These are phyloP conservation scores for Saturnia pavonia DNA, from an alignment of 2,888 invertebrate genomes.

Conservation along the genomic window DNA sequence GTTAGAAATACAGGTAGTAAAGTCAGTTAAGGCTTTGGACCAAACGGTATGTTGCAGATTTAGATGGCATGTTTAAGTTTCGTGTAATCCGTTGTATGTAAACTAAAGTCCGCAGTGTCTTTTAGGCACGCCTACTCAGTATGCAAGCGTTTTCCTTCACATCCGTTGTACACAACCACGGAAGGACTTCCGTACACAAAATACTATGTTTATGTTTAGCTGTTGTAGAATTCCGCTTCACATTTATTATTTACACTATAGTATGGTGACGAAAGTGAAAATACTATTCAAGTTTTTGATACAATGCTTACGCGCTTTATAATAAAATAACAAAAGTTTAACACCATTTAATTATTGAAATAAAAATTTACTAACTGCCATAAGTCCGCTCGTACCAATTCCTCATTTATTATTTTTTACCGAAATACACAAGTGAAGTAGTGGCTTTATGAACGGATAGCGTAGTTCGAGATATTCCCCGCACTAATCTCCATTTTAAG, in stretches of 20 bases:
- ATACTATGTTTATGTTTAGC: conserved; percentile 76
- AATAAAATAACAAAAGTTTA: background rate
- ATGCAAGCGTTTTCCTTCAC: conserved; percentile 80
- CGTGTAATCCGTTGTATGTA: conserved; percentile 76
- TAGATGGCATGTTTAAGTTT: conserved; percentile 77
- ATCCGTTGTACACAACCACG: conserved; percentile 79
- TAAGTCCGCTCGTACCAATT: background rate
- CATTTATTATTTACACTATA: background rate
- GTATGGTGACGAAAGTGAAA: background rate
- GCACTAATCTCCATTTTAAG: conserved; percentile 81
- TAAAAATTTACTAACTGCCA: background rate
- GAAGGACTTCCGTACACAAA: conserved; percentile 79
- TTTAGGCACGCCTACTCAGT: conserved; percentile 81
- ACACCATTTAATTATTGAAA: background rate
- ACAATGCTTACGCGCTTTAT: background rate
- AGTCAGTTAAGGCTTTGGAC: conserved; percentile 57
- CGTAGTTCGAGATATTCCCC: conserved; percentile 78
- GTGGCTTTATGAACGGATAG: conserved; percentile 71
- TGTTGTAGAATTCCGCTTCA: conserved; percentile 76
- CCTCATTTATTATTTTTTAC: conserved; percentile 19
- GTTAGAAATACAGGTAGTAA: conserved; percentile 49
- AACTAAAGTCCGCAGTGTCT: conserved; percentile 79
- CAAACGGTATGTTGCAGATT: conserved; percentile 68
- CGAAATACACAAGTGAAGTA: conserved; percentile 31
- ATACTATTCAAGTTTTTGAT: background rate